These are phyloP conservation scores for Acrocephalus kingi DNA, from an alignment of 2,113 vertebrate species.

Conservation along the genomic window DNA sequence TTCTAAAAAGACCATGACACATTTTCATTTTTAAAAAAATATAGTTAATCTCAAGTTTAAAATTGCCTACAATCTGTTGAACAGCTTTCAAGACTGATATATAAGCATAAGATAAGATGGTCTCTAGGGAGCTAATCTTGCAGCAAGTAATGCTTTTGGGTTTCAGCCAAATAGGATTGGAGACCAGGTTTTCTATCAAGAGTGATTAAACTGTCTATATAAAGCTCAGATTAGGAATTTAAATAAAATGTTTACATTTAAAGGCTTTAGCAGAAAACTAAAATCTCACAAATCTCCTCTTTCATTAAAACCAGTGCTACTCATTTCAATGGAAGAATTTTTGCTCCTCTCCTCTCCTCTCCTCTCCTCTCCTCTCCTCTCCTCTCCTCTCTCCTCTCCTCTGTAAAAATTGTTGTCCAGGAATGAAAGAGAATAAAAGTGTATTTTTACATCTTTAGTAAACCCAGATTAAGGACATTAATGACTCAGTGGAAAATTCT, in stretches of 20 bases:
- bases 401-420: neutral
- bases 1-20: neutral
- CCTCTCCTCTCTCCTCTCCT: too few relatives aligned
- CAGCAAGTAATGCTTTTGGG: neutral
- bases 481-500: neutral
- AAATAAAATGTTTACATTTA: neutral
- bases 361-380: too few relatives aligned
- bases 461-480: neutral
- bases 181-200: neutral
- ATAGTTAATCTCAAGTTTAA: neutral
- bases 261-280: neutral
- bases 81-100: neutral
- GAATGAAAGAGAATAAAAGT: neutral
- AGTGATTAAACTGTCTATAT: conserved; percentile 15
- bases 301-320: neutral
- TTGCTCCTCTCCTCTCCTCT: neutral
- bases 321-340: neutral
- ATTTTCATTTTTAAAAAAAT: neutral
- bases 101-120: neutral
- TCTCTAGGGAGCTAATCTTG: conserved; percentile 13
- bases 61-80: neutral
- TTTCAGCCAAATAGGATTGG: conserved; percentile 3
- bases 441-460: neutral
- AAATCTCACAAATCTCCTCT: neutral
- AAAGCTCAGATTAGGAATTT: conserved; percentile 36